phyloP scores from a whole-genome alignment of 2,888 invertebrate genomes.

The Andrena bicolor region DNA sequence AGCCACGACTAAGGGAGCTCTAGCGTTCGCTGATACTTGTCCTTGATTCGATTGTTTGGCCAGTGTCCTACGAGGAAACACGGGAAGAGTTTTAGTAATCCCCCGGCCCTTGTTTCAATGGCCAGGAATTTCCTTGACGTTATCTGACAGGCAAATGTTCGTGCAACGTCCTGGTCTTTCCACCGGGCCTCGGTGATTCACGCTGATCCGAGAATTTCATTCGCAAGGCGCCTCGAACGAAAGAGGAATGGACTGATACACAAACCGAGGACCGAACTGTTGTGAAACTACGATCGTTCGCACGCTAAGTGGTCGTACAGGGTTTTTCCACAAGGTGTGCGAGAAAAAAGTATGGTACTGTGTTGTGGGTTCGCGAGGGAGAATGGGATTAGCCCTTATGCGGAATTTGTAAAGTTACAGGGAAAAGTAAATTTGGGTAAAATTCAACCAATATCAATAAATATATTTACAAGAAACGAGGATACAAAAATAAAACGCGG shows the following conservation, averaged over 20 bases:
- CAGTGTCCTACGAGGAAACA: no score
- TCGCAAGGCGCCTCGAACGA: not conserved
- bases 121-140: not conserved
- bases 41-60: slow-evolving; percentile 15
- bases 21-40: slow-evolving; percentile 2
- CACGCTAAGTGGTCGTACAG: no score
- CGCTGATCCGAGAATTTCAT: not conserved
- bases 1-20: slow-evolving; percentile 9
- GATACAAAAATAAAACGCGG: no score
- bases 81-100: not conserved
- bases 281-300: not conserved
- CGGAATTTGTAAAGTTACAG: no score
- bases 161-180: not conserved
- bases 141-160: not conserved
- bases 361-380: slow-evolving; percentile 1
- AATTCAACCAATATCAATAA: no score
- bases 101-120: no score
- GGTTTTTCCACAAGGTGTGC: not conserved
- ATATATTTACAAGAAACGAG: no score
- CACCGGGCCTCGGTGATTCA: not conserved
- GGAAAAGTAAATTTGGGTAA: no score
- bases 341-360: no score
- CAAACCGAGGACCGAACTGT: not conserved
- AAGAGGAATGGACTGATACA: not conserved
- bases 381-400: no score